These are phyloP conservation scores for Gasterosteus nipponicus DNA, from an alignment of 2,113 vertebrate genomes.

Conservation along the genomic window DNA sequence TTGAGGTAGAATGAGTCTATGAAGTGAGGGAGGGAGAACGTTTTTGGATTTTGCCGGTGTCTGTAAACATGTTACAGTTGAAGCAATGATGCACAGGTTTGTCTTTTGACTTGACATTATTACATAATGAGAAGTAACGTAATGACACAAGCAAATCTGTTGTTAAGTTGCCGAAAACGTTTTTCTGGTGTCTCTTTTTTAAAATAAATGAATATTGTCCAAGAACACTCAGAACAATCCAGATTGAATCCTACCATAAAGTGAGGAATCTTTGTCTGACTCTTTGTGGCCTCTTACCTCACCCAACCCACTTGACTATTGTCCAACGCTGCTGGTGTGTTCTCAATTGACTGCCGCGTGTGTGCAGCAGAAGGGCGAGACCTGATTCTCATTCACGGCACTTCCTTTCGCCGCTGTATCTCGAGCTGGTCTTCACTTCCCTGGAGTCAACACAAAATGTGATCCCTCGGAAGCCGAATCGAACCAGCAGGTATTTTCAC, in stretches of 20 bases:
- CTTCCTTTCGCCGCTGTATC: not conserved
- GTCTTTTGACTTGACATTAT: not conserved
- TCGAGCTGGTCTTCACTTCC: not conserved
- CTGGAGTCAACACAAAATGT: not conserved
- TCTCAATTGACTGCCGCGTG: not conserved
- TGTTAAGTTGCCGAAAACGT: too few relatives aligned
- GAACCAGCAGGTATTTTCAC: not conserved
- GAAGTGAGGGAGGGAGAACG: not conserved
- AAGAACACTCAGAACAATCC: not conserved
- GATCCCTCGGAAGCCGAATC: not conserved
- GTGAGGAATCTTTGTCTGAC: not conserved
- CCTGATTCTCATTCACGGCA: not conserved
- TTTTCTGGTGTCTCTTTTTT: slow-evolving; percentile 8
- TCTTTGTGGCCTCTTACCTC: not conserved
- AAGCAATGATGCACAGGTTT: not conserved
- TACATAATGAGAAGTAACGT: not conserved
- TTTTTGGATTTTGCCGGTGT: not conserved
- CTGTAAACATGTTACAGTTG: not conserved
- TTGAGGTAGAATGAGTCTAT: slow-evolving; percentile 7
- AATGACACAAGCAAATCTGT: not conserved
- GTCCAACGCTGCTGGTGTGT: not conserved
- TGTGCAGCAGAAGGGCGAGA: not conserved
- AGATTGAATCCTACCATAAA: not conserved
- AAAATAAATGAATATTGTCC: not conserved
- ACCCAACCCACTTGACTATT: not conserved